Evolutionary conservation across 1,140 invertebrate genomes (phyloP), one percentile per base, ranked within the genome.

Genomic region (Caligus rogercresseyi): DNA sequence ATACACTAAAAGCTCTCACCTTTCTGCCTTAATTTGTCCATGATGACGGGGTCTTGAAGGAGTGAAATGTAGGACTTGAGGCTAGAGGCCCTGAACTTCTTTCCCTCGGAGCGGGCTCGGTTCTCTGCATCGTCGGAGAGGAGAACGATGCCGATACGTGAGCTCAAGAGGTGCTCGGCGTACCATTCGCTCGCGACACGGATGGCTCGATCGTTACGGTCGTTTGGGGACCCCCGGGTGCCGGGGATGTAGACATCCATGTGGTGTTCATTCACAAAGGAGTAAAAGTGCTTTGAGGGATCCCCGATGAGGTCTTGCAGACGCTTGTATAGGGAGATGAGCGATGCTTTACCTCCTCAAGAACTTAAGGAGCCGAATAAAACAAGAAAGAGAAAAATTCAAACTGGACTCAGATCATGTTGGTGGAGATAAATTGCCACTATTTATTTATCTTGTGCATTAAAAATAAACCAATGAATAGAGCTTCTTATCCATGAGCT

Each of bases 191-290:
- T 79, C 25, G 87, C 84, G 65, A 78, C 72, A 55, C 90, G 76
- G 67, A 96, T 92, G 16, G 89, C 87, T 70, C 89, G 76, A 71
- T 94, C 89, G 80, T 95, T 96, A 68, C 89, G 80, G 71, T 95
- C 89, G 76, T 96, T 95, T 52, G 79, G 73, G 25, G 81, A 81
- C 24, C 83, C 83, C 25, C 82, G 80, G 58, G 83, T 74, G 66
- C 89, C 76, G 71, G 89, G 84, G 2, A 91, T 75, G 72, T 87
- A 93, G 14, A 90, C 95, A 61, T 92, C 85, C 69, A 13, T 31
- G 57, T 60, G 57, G 78, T 94, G 90, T 76, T 97, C 92, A 81
- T 97, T 98, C 1, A 88, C 81, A 76, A 97, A 98, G 2, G 86
- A 78, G 75, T 85, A 92, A 75, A 92, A 93, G 71, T 85, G 86